Base-by-base conservation (phyloP, 2,888 invertebrate genomes). In the Physocephala rufipes region DNA sequence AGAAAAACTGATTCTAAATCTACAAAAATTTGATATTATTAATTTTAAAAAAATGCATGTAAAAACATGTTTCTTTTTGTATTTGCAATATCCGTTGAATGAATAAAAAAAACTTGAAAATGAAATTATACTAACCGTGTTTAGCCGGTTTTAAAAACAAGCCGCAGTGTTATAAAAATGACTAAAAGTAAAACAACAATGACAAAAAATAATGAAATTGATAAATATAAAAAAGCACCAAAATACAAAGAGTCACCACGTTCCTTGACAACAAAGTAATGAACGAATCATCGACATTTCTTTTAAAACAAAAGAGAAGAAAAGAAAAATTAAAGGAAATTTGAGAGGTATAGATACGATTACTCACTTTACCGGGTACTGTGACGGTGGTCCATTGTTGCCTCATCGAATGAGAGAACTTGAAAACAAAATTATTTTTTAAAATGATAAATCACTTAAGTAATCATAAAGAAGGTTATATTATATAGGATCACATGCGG, bases 81-180 rank as follows among this genome's bases (percentile, higher is more conserved):
- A 51, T 68, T 62, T 68, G 68, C 68, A 68, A 68, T 62, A 68
- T 68, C 68, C 68, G 68, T 51, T 62, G 68, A 30, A 21, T 19
- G 55, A 21, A 45, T 24, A 13, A n/a, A 16, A 51, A 62, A 62
- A 68, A 67, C 24, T 49, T 5, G n/a, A n/a, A 36, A 36, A 36
- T 36, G 36, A 45, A 68, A 51, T 62, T 67, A 65, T 26, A 49
- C 45, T 58, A 24, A 58, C 55, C n/a, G 45, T 30, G n/a, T 30
- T 36, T 7, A 66, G 55, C 66, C 36, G 55, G 66, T 66, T 66
- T 55, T 36, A 43, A 36, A 45, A 43, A 55, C 45, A 13, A 45
- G 30, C 43, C 28, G 3, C 21, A 43, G 7, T 28, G 19, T 53
- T n/a, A 13, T 30, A 55, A 43, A n/a, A 47, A 4, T 12, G n/a